These are phyloP conservation scores for Drosophila biarmipes DNA, from an alignment of 1,140 invertebrate species.

Conservation along the genomic window DNA sequence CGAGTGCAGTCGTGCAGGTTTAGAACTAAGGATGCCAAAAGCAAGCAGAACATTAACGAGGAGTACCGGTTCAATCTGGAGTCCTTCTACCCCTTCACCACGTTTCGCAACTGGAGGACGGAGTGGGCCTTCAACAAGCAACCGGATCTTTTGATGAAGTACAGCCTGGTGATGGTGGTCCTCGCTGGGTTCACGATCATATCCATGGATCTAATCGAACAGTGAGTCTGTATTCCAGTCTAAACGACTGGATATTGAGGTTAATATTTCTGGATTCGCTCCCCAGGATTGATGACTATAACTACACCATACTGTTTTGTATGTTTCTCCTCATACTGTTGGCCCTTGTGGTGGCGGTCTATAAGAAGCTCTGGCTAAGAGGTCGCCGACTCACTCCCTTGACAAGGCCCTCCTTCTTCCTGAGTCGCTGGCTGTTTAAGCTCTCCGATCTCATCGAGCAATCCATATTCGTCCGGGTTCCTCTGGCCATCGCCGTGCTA, in stretches of 20 bases:
- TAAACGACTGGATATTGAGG: no score
- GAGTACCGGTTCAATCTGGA: conserved; percentile 58
- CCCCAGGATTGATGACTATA: not conserved
- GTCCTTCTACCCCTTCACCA: conserved; percentile 43
- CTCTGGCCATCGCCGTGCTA: not conserved
- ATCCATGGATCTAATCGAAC: not conserved
- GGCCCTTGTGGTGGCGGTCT: conserved; percentile 6
- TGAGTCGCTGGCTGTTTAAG: conserved; percentile 15
- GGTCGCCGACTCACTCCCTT: not conserved
- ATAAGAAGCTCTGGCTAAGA: conserved; percentile 27
- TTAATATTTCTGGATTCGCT: no score
- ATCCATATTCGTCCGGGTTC: conserved; percentile 4
- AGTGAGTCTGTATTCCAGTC: not conserved
- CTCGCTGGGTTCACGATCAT: conserved; percentile 4
- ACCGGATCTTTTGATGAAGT: conserved; percentile 66
- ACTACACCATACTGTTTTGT: not conserved
- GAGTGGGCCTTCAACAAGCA: conserved; percentile 53
- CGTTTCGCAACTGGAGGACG: conserved; percentile 50
- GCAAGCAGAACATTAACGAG: conserved; percentile 9
- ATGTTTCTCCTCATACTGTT: not conserved
- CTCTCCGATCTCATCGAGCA: conserved; percentile 18
- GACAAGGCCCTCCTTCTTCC: not conserved
- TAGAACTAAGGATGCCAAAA: conserved; percentile 3
- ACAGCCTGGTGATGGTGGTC: conserved; percentile 41
- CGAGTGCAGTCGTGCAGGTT: conserved; percentile 5